Percentiles rank a stretch among this genome's conserved stretches.
Conservation (phyloP, 2,113 vertebrate genomes). For the Urocitellus parryii region DNA sequence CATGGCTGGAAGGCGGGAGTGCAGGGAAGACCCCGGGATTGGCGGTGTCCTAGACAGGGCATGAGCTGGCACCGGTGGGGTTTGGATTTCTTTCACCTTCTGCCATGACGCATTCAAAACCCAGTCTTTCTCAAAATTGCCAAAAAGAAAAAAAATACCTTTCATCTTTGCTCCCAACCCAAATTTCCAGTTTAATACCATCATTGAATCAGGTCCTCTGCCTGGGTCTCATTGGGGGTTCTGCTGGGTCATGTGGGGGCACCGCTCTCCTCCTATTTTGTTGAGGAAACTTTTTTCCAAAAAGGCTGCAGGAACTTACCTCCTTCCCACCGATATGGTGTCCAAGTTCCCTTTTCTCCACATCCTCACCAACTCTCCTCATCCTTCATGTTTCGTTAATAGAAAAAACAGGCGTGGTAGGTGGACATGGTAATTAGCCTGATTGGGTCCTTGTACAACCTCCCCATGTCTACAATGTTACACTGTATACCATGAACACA, state of each 20-base stretch:
- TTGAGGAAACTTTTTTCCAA: not conserved
- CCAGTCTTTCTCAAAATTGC: no score
- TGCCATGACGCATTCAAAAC: no score
- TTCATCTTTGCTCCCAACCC: not conserved
- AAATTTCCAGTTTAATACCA: not conserved
- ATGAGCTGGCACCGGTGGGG: no score
- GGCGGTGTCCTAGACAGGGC: no score
- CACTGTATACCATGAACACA: not conserved
- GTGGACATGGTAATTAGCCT: not conserved
- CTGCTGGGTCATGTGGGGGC: not conserved
- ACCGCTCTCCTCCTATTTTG: not conserved
- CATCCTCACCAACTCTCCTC: not conserved
- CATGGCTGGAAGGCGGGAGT: no score
- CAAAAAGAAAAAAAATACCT: not conserved
- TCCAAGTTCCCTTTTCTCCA: no score
- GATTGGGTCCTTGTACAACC: not conserved
- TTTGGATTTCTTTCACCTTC: no score
- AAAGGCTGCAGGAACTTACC: not conserved
- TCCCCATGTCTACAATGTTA: fast-evolving
- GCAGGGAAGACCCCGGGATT: no score
- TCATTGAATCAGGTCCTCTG: not conserved
- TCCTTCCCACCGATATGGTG: fast-evolving
- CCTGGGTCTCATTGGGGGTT: not conserved
- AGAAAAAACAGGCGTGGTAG: not conserved
- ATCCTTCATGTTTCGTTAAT: not conserved